Conservation (phyloP, 2,888 invertebrate genomes). For the Lordiphosa andalusiaca region DNA sequence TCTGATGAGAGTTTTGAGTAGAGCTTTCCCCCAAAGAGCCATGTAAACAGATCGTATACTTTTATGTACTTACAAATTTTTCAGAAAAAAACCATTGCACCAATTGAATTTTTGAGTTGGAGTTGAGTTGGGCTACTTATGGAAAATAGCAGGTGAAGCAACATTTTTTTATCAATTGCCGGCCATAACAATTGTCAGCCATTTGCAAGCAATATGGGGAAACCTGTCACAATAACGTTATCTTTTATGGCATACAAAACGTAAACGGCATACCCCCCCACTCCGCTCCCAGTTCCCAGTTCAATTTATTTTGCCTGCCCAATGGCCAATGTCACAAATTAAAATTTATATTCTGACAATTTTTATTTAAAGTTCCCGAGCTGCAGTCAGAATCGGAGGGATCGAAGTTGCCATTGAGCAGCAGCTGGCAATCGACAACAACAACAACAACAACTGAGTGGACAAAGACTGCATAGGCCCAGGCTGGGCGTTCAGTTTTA, state of each 20-base stretch:
- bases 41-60: too few relatives aligned
- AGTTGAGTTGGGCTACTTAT: too few relatives aligned
- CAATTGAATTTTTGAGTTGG: too few relatives aligned
- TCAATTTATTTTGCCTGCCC: constrained; percentile 13
- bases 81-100: too few relatives aligned
- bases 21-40: too few relatives aligned
- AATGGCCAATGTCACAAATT: constrained; percentile 49
- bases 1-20: too few relatives aligned
- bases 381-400: neutral
- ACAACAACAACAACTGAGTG: neutral
- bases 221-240: constrained; percentile 52
- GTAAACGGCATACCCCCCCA: too few relatives aligned
- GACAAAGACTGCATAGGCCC: neutral
- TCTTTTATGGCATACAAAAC: constrained; percentile 17
- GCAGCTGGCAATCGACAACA: constrained; percentile 32
- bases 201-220: constrained; percentile 35
- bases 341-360: constrained; percentile 57
- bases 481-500: neutral
- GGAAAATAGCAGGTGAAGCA: too few relatives aligned
- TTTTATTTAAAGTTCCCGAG: constrained; percentile 51
- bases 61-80: too few relatives aligned
- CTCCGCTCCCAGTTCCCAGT: neutral
- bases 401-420: too few relatives aligned
- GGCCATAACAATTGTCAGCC: constrained; percentile 23
- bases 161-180: too few relatives aligned